Percentiles rank a stretch among this genome's conserved stretches.
These are phyloP conservation scores for Sebastes trivittatus DNA, from an alignment of 2,797 vertebrate species.

Conservation along the genomic window DNA sequence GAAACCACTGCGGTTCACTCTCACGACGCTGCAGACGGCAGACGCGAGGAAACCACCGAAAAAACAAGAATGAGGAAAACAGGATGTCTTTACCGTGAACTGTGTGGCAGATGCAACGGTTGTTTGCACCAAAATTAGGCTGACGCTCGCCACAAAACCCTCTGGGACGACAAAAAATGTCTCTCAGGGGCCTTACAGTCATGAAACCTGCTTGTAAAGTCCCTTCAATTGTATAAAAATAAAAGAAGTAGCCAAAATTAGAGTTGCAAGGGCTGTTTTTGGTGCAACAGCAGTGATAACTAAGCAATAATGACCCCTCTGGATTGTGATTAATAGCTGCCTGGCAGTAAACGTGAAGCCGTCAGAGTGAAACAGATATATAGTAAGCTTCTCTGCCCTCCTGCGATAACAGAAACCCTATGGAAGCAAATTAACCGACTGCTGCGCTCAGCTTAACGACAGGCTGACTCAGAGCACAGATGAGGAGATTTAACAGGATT, in stretches of 20 bases:
- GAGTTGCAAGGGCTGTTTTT: neutral
- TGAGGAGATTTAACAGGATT: conserved; percentile 37
- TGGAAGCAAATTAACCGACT: conserved; percentile 43
- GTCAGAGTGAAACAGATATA: conserved; percentile 39
- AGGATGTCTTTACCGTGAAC: conserved; percentile 43
- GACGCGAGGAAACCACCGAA: conserved; percentile 17
- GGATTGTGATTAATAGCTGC: conserved; percentile 36
- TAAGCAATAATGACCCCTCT: conserved; percentile 16
- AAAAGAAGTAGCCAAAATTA: neutral
- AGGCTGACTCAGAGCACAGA: conserved; percentile 49
- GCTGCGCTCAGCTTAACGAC: conserved; percentile 49
- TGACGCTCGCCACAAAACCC: neutral
- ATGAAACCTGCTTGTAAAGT: neutral
- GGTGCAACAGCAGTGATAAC: neutral
- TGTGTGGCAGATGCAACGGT: neutral
- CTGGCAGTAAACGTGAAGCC: conserved; percentile 26
- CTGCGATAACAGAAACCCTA: conserved; percentile 54
- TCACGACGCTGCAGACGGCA: conserved; percentile 29
- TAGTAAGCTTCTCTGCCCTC: conserved; percentile 25
- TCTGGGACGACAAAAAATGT: neutral
- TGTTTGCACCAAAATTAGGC: conserved; percentile 20
- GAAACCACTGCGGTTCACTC: conserved; percentile 49
- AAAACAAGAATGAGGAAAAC: conserved; percentile 50
- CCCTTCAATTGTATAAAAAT: neutral
- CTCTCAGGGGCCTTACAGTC: neutral